Evolutionary conservation across 2,113 vertebrate species (phyloP).

Genomic region (Festucalex cinctus): DNA sequence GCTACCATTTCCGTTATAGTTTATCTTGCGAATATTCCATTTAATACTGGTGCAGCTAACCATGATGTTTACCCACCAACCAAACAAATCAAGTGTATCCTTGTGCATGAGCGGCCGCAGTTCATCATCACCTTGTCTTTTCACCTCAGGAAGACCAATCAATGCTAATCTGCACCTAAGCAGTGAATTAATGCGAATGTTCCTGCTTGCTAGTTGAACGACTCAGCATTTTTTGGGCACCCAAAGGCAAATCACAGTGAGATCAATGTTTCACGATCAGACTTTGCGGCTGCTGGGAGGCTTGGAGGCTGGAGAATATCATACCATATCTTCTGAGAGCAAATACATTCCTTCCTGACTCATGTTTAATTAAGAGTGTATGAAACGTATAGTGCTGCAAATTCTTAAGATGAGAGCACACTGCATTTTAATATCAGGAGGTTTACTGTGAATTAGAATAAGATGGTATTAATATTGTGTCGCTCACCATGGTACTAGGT

Average conservation of each 20-base stretch:
- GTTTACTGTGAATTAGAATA: background rate
- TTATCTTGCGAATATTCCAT: conserved; percentile 1
- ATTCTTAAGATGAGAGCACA: conserved; percentile 3
- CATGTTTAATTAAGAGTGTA: conserved; percentile 35
- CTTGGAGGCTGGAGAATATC: conserved; percentile 23
- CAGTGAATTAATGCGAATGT: conserved; percentile 63
- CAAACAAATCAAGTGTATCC: conserved; percentile 15
- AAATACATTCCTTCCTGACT: conserved; percentile 24
- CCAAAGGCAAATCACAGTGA: conserved; percentile 55
- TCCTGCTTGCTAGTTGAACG: conserved; percentile 33
- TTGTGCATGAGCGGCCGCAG: conserved; percentile 3
- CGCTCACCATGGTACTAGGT: background rate
- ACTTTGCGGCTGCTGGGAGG: conserved; percentile 15
- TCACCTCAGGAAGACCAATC: conserved; percentile 49
- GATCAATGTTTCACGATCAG: conserved; percentile 54
- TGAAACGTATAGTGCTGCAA: background rate
- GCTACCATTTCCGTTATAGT: background rate
- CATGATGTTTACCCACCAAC: background rate
- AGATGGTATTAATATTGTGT: background rate
- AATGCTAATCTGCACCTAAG: conserved; percentile 59
- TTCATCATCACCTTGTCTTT: conserved; percentile 16
- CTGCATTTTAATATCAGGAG: conserved; percentile 1
- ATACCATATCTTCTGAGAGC: conserved; percentile 33
- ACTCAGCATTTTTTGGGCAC: conserved; percentile 61
- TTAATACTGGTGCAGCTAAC: conserved; percentile 2